Conservation (phyloP, 2,888 invertebrate genomes). For the Byasa hedistus region DNA sequence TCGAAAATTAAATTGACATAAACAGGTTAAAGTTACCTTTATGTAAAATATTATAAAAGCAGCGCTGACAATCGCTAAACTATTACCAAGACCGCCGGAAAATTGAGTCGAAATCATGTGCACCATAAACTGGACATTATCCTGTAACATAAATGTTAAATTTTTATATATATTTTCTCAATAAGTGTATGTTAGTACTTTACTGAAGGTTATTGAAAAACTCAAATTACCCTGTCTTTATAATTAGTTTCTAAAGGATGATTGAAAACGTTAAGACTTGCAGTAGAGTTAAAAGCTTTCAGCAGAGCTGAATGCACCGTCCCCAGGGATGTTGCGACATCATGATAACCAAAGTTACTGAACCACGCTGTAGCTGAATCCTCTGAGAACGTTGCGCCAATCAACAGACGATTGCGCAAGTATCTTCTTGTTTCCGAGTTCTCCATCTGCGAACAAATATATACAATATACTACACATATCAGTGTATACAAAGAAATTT, state of each 20-base stretch:
- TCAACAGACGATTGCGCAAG: conserved; percentile 76
- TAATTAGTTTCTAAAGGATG: conserved; percentile 84
- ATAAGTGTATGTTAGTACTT: too few species aligned
- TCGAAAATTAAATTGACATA: background rate
- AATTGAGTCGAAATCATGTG: conserved; percentile 70
- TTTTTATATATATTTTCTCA: too few species aligned
- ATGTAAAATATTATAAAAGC: conserved; percentile 82
- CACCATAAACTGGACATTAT: conserved; percentile 53
- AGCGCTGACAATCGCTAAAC: conserved; percentile 84
- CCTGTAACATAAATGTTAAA: conserved; percentile 47
- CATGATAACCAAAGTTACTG: conserved; percentile 89
- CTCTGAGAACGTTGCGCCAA: conserved; percentile 78
- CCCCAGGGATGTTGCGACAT: conserved; percentile 83
- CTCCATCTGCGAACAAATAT: conserved; percentile 42
- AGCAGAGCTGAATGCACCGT: conserved; percentile 82
- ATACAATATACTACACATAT: too few species aligned
- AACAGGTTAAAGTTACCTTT: conserved; percentile 48
- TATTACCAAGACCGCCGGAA: conserved; percentile 85
- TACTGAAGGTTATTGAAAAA: background rate
- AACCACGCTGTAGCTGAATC: conserved; percentile 83
- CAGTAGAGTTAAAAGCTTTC: conserved; percentile 55
- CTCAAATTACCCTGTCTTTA: conserved; percentile 50
- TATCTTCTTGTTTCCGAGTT: conserved; percentile 53
- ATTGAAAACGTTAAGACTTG: conserved; percentile 80
- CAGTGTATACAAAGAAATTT: too few species aligned